Evolutionary conservation across 2,113 vertebrate genomes (phyloP), one percentile per base, ranked within the genome.

Genomic region (Glaucomys volans): DNA sequence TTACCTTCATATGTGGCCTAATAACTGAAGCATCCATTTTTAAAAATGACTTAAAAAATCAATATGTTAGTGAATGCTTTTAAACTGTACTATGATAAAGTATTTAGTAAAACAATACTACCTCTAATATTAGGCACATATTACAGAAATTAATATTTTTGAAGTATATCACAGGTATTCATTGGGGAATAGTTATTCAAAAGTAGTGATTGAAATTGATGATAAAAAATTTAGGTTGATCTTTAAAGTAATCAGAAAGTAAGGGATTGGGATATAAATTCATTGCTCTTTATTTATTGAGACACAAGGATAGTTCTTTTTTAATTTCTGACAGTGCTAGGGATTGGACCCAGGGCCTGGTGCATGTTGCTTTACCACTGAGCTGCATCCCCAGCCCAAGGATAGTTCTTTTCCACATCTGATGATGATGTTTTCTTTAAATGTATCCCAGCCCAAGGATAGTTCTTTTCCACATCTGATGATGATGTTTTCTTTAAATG

Each of bases 391-490:
- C 24, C 59, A 62, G 2, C 59, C 54, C 24, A 94, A 86, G 13
- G 26, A 85, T 75, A 81, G 87, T 7, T 95, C 81, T 95, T 72
- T 86, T 94, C 2, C 67, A 82, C 14, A 81, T 47, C 32, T 87
- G 93, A 83, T 93, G 80, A 12, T 93, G 9, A 52, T 16, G 9
- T 50, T 95, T 71, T 84, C 24, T 32, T 91, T 97, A 76, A 67
- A 40, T 96, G 79, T 57, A 13, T 90, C n/a, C n/a, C n/a, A n/a
- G 7, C 57, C 54, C 22, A 94, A 86, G 13, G 26, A 85, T 75
- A 81, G 87, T 7, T 95, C 81, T 95, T 72, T 86, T 94, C 2
- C 67, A 82, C 14, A 81, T 47, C 32, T 87, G 93, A 83, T 93
- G 80, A 12, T 93, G 9, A 52, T 16, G 9, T 50, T 95, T 71